Conservation (phyloP, 2,113 vertebrate genomes). For the Hemiprocne comata region DNA sequence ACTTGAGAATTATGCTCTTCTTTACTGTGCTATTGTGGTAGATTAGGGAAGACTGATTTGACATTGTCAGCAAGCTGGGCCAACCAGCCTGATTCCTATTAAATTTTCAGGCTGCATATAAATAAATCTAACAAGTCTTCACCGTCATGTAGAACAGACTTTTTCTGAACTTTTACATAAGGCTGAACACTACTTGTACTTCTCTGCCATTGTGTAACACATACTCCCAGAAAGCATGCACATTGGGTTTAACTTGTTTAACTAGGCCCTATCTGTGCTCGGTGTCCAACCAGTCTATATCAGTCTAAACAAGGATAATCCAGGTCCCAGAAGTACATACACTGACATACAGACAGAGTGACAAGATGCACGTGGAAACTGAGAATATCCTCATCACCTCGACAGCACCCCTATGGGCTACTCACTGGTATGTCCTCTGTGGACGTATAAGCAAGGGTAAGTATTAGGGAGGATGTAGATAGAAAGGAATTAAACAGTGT, state of each 20-base stretch:
- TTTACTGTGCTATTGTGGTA: not conserved
- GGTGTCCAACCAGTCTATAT: not conserved
- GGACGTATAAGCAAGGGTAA: not conserved
- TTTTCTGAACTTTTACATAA: slow-evolving; percentile 17
- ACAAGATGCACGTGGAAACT: not conserved
- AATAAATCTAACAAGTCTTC: slow-evolving; percentile 43
- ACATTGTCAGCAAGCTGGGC: slow-evolving; percentile 7
- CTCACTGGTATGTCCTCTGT: not conserved
- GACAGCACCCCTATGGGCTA: not conserved
- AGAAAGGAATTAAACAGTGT: not conserved
- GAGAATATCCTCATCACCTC: not conserved
- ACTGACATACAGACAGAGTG: not conserved
- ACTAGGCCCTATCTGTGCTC: not conserved
- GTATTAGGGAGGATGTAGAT: not conserved
- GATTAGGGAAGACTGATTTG: not conserved
- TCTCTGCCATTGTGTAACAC: not conserved
- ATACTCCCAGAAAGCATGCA: not conserved
- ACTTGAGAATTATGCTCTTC: not conserved
- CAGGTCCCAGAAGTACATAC: not conserved
- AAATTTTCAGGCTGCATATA: slow-evolving; percentile 38
- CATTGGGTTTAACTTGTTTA: not conserved
- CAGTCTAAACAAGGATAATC: not conserved
- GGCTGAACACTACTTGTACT: slow-evolving; percentile 12
- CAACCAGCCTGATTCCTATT: slow-evolving; percentile 20
- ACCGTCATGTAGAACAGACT: not conserved